Evolutionary conservation across 2,797 vertebrate genomes (phyloP).

Genomic region (Acanthurus leucopareius): DNA sequence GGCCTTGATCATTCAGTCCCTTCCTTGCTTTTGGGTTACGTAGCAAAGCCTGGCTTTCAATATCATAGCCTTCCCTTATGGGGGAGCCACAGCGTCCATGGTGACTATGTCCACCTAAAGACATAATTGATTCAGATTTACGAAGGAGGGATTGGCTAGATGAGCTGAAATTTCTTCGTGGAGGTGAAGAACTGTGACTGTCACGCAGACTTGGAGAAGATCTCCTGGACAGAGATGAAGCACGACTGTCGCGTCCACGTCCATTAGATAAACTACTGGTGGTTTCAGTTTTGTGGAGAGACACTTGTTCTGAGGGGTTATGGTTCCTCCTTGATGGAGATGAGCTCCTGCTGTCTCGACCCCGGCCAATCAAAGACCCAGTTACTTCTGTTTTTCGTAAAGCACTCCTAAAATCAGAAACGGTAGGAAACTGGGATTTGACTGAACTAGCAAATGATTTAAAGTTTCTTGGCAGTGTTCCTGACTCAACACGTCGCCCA

Average conservation of each 20-base stretch:
- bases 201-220: constrained; percentile 40
- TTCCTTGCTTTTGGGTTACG: constrained; percentile 67
- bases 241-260: constrained; percentile 42
- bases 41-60: constrained; percentile 76
- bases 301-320: constrained; percentile 57
- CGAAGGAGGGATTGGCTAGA: constrained; percentile 60
- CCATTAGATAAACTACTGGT: constrained; percentile 38
- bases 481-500: constrained; percentile 64
- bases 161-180: constrained; percentile 64
- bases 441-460: constrained; percentile 70
- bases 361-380: constrained; percentile 37
- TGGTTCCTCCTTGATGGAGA: constrained; percentile 70
- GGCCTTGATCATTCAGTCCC: constrained; percentile 51
- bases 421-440: constrained; percentile 70
- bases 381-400: constrained; percentile 72
- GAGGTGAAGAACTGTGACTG: constrained; percentile 70
- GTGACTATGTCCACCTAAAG: constrained; percentile 67
- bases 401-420: constrained; percentile 79
- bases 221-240: constrained; percentile 67
- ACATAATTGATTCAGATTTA: constrained; percentile 76
- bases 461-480: constrained; percentile 79
- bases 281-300: constrained; percentile 51
- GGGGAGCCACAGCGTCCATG: constrained; percentile 82
- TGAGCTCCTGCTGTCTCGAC: constrained; percentile 58
- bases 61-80: constrained; percentile 84